Base-by-base conservation (phyloP, 1,140 invertebrate species). In the Gryon sp. region DNA sequence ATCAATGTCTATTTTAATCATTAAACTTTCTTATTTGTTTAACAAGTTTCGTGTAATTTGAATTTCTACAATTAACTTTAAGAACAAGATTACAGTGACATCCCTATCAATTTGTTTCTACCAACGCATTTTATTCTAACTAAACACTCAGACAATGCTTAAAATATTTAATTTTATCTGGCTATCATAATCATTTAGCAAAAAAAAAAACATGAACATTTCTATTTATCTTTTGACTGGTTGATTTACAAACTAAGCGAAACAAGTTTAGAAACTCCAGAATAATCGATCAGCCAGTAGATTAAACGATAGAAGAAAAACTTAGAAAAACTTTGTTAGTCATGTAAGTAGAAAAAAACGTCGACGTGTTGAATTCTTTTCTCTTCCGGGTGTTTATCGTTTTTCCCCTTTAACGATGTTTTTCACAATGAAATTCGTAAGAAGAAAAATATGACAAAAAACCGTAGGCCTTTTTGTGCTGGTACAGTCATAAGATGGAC, bases 291-390 rank as follows among this genome's bases (percentile, higher is more conserved):
- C 24, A 24, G 11, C 14, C 19, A 12, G 3, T 20, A 28, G 43
- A 46, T 46, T 46, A 46, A 28, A 18, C 14, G 22, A 2, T 15
- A 24, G 7, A 26, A 8, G 20, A 46, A 19, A 46, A 46, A 22
- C 20, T 26, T 28, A 12, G 11, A 9, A 18, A 30, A 30, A 32
- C 14, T 48, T 34, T 48, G 45, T 26, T 48, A 32, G 24, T 16
- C 26, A 48, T 32, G 14, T 11, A 48, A 46, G 43, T 15, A 28
- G 11, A 28, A 14, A 28, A 15, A 8, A 30, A 18, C 15, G 19
- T 48, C 45, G 8, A 32, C 7, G 7, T 18, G 15, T n/a, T 11
- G 16, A 62, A 60, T 24, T 46, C 40, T 57, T 43, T 22, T 45
- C 20, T 45, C 11, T 20, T 4, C 46, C 22, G 18, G 1, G 0